A percentile compares a stretch with the other conserved stretches of the same genome.
phyloP scores from a whole-genome alignment of 2,888 invertebrate genomes.

The Rotaria magnacalcarata region DNA sequence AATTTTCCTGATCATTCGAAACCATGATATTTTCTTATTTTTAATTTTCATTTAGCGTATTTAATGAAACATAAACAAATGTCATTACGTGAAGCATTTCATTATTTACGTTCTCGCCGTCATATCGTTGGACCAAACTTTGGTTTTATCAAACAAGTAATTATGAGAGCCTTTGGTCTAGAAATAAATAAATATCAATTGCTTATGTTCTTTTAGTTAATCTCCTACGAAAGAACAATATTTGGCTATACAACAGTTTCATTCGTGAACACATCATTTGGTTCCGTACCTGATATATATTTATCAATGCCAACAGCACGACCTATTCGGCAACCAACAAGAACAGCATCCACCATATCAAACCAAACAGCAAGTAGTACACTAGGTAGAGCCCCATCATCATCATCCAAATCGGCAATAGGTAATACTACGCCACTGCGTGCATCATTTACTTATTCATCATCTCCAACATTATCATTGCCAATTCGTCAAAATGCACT shows the following conservation, averaged over 20 bases:
- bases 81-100: slow-evolving; percentile 26
- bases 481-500: neutral
- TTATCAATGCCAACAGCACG: neutral
- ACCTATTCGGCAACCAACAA: neutral
- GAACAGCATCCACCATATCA: neutral
- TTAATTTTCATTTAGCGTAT: neutral
- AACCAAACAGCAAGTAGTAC: neutral
- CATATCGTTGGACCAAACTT: slow-evolving; percentile 28
- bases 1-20: no score
- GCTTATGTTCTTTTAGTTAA: neutral
- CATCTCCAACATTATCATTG: neutral
- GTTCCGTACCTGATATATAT: slow-evolving; percentile 3
- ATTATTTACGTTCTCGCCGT: slow-evolving; percentile 32
- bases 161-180: neutral
- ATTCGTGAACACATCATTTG: slow-evolving; percentile 17
- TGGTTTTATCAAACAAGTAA: slow-evolving; percentile 5
- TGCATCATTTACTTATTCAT: neutral
- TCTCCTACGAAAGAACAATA: neutral
- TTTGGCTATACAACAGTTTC: neutral
- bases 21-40: no score
- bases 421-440: neutral
- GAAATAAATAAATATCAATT: neutral
- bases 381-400: neutral
- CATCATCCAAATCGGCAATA: neutral
- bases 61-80: slow-evolving; percentile 30